phyloP scores from a whole-genome alignment of 2,797 vertebrate species.

The Intellagama lesueurii region DNA sequence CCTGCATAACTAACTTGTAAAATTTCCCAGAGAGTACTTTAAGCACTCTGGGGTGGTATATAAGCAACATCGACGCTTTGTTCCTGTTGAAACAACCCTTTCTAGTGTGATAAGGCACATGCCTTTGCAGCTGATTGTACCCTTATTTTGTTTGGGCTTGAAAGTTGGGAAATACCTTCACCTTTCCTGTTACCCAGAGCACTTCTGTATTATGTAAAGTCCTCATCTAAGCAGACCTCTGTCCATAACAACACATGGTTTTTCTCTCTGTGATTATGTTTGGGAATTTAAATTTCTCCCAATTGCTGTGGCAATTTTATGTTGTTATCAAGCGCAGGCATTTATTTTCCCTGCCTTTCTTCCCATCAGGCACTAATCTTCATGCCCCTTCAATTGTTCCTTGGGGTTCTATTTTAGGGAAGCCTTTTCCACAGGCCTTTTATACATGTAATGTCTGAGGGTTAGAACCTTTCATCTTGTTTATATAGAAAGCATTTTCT shows the following conservation, averaged over 20 bases:
- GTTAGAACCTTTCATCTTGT: slow-evolving; percentile 3
- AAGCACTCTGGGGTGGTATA: too few relatives aligned
- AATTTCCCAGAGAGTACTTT: too few relatives aligned
- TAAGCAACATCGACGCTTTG: too few relatives aligned
- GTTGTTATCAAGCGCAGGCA: not conserved
- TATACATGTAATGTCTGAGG: slow-evolving; percentile 28
- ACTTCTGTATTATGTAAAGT: not conserved
- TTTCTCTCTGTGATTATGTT: not conserved
- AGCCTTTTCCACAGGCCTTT: not conserved
- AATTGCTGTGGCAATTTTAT: not conserved
- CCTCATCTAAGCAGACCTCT: not conserved
- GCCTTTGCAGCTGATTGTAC: too few relatives aligned
- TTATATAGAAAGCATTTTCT: slow-evolving; percentile 35
- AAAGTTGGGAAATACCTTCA: not conserved
- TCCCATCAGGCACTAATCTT: slow-evolving; percentile 26
- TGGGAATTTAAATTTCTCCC: not conserved
- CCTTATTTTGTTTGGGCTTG: not conserved
- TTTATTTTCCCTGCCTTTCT: not conserved
- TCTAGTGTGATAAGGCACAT: too few relatives aligned
- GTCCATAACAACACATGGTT: not conserved
- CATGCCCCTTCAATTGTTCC: not conserved
- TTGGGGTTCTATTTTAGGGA: slow-evolving; percentile 11
- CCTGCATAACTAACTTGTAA: too few relatives aligned
- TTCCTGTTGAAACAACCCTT: too few relatives aligned
- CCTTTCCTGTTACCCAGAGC: not conserved